Conservation (phyloP, 1,140 invertebrate species). For the Aradophagus sp. region DNA sequence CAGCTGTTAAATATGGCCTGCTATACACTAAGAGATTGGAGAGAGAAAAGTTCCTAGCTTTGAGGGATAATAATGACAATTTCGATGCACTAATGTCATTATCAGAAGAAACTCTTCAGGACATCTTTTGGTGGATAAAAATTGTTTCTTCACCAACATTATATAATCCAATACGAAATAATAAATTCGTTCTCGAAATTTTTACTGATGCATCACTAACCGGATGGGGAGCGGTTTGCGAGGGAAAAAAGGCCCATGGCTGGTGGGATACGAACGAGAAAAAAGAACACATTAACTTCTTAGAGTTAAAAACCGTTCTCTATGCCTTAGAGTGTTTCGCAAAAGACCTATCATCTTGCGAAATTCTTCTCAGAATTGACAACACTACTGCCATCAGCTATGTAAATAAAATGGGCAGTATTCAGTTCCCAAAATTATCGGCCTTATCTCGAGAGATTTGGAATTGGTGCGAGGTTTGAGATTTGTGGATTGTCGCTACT, state of each 20-base stretch:
- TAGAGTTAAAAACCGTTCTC: too few relatives aligned
- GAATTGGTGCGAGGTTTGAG: conserved; percentile 1
- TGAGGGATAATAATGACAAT: conserved; percentile 9
- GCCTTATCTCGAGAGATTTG: not conserved
- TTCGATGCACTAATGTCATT: conserved; percentile 28
- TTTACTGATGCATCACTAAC: conserved; percentile 63
- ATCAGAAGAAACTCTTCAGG: not conserved
- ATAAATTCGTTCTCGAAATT: conserved; percentile 60
- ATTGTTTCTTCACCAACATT: not conserved
- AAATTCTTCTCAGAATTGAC: conserved; percentile 23
- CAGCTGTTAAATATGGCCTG: conserved; percentile 46
- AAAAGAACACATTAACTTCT: not conserved
- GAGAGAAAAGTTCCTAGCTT: conserved; percentile 32
- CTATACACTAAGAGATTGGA: conserved; percentile 41
- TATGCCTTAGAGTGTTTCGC: too few relatives aligned
- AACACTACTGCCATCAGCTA: conserved; percentile 19
- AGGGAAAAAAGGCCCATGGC: conserved; percentile 8
- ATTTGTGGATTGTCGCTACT: conserved; percentile 17
- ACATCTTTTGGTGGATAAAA: conserved; percentile 16
- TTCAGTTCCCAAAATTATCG: conserved; percentile 1
- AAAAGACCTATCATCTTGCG: conserved; percentile 52
- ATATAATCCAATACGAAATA: conserved; percentile 1
- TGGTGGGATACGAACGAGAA: conserved; percentile 5
- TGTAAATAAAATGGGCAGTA: conserved; percentile 14
- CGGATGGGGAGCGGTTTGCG: conserved; percentile 16